phyloP scores from a whole-genome alignment of 2,797 vertebrate genomes.

The Darevskia mixta region DNA sequence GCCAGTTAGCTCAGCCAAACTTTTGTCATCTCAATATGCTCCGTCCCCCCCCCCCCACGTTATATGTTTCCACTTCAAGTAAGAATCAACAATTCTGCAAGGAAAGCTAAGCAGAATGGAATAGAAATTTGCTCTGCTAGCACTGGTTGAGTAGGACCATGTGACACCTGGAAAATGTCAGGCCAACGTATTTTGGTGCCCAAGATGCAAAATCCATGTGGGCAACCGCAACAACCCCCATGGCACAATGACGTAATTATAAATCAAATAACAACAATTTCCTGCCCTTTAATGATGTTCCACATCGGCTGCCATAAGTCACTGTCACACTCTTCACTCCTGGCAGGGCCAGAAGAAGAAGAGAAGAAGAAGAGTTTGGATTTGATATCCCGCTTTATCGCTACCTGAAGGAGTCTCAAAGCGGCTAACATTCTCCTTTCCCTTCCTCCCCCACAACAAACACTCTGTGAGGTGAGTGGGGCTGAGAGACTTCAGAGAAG shows the following conservation, averaged over 20 bases:
- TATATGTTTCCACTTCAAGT: conserved; percentile 25
- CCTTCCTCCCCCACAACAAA: too few species aligned
- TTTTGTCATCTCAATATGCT: conserved; percentile 36
- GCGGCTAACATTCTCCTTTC: too few species aligned
- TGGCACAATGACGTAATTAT: not conserved
- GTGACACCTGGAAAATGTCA: not conserved
- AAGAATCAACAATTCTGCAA: conserved; percentile 42
- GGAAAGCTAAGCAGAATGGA: conserved; percentile 21
- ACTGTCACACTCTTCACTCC: not conserved
- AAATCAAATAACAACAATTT: not conserved
- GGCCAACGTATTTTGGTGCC: not conserved
- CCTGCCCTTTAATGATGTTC: not conserved
- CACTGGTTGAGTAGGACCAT: not conserved
- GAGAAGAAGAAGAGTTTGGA: too few species aligned
- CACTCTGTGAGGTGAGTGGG: too few species aligned
- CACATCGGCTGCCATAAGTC: not conserved
- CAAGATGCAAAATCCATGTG: not conserved
- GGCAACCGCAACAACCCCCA: not conserved
- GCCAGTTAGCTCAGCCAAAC: conserved; percentile 44
- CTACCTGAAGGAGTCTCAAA: too few species aligned
- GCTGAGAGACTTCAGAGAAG: too few species aligned
- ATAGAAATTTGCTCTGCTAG: conserved; percentile 33
- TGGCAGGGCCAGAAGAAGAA: not conserved
- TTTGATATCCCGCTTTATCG: too few species aligned
- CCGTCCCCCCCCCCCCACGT: not conserved